Evolutionary conservation across 2,113 vertebrate species (phyloP).

Genomic region (Hippotragus niger): DNA sequence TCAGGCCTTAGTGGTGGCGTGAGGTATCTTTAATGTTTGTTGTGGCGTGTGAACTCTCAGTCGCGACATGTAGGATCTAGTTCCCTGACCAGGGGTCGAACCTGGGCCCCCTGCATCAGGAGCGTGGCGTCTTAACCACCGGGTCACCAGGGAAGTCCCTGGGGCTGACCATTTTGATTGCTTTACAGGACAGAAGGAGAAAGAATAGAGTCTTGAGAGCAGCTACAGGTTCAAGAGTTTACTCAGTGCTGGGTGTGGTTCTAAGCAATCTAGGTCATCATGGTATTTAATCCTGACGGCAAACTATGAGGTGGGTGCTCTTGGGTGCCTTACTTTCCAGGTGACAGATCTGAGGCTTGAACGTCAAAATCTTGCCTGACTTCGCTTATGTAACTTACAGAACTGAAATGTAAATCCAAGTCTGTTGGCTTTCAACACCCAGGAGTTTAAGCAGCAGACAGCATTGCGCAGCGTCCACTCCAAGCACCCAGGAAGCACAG

Average conservation of each 20-base stretch:
- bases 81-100: not conserved
- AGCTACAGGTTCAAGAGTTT: fast-evolving
- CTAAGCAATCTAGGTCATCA: not conserved
- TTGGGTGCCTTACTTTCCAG: not conserved
- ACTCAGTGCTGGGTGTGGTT: not conserved
- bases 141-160: not conserved
- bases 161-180: not conserved
- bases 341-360: not conserved
- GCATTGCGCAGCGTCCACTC: not conserved
- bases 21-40: not conserved
- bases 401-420: not conserved
- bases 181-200: not conserved
- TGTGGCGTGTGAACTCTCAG: not conserved
- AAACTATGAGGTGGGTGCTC: fast-evolving
- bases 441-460: not conserved
- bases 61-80: not conserved
- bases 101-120: not conserved
- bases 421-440: not conserved
- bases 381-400: not conserved
- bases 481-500: not conserved
- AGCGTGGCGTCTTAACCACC: not conserved
- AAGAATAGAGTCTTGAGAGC: not conserved
- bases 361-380: not conserved
- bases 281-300: not conserved
- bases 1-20: not conserved